Conservation (phyloP, 2,113 vertebrate species). For the Sinosuthora webbiana region DNA sequence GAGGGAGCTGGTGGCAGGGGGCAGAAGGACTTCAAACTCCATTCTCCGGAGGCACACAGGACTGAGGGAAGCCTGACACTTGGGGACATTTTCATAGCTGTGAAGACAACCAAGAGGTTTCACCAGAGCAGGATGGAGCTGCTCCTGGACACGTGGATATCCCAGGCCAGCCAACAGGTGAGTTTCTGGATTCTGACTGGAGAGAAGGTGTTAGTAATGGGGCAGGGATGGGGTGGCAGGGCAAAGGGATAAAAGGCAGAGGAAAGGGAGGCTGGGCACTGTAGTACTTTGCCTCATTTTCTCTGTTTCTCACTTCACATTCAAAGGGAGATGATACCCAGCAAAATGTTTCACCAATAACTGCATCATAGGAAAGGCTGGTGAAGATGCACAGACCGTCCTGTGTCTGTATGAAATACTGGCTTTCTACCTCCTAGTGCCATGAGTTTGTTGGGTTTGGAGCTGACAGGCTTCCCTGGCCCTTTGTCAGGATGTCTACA, state of each 20-base stretch:
- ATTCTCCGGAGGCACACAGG: rapidly evolving
- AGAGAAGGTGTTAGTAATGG: not conserved
- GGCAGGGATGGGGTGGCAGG: rapidly evolving
- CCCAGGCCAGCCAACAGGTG: slow-evolving; percentile 82
- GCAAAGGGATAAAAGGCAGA: not conserved
- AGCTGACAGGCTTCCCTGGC: not conserved
- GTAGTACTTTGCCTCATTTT: not conserved
- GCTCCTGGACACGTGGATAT: slow-evolving; percentile 91
- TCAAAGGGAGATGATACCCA: not conserved
- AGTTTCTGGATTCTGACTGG: not conserved
- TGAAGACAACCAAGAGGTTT: slow-evolving; percentile 89
- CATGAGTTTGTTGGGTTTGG: not conserved
- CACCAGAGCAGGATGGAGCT: slow-evolving; percentile 84
- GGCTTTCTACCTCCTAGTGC: not conserved
- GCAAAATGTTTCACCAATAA: not conserved
- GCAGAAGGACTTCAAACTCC: not conserved
- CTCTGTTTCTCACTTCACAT: not conserved
- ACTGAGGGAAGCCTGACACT: slow-evolving; percentile 38
- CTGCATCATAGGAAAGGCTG: not conserved
- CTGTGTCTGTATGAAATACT: not conserved
- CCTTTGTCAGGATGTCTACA: rapidly evolving
- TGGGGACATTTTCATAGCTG: slow-evolving; percentile 83
- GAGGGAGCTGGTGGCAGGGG: not conserved
- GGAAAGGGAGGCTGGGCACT: not conserved
- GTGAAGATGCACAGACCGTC: not conserved